Conservation (phyloP, 2,797 vertebrate genomes). For the Sebastes oblongus region DNA sequence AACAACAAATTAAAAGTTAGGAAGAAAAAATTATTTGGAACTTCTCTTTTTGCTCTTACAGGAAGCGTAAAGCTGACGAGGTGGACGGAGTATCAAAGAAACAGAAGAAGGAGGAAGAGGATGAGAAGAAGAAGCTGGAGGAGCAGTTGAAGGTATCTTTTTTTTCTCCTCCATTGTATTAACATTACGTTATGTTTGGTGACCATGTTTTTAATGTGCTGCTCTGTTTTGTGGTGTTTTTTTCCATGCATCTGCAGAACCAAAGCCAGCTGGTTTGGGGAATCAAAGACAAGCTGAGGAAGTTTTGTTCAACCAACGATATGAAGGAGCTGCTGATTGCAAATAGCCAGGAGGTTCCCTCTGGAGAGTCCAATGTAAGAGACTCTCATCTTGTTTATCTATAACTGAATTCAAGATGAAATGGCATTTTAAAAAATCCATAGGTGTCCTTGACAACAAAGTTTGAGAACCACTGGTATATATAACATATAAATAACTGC, state of each 20-base stretch:
- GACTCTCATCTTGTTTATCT: neutral
- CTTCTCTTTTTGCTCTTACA: slow-evolving; percentile 62
- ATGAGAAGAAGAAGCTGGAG: slow-evolving; percentile 86
- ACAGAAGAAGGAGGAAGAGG: slow-evolving; percentile 90
- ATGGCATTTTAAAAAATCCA: neutral
- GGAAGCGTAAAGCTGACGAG: slow-evolving; percentile 91
- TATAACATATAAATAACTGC: neutral
- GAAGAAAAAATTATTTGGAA: neutral
- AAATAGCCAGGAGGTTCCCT: slow-evolving; percentile 93
- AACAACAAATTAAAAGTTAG: slow-evolving; percentile 1
- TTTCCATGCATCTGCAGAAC: slow-evolving; percentile 74
- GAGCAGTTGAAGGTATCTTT: slow-evolving; percentile 88
- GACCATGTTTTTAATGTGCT: neutral
- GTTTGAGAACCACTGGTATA: too few species aligned
- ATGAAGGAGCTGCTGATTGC: slow-evolving; percentile 97
- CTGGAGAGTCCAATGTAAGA: slow-evolving; percentile 94
- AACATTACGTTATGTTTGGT: neutral
- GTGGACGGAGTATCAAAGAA: slow-evolving; percentile 86
- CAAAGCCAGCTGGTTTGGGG: slow-evolving; percentile 95
- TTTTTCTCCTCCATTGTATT: neutral
- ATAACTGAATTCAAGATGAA: neutral
- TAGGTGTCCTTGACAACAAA: too few species aligned
- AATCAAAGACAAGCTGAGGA: slow-evolving; percentile 95
- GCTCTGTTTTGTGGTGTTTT: neutral
- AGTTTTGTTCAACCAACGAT: slow-evolving; percentile 90